Evolutionary conservation across 2,888 invertebrate species (phyloP).

Genomic region (Pyrgus malvae): DNA sequence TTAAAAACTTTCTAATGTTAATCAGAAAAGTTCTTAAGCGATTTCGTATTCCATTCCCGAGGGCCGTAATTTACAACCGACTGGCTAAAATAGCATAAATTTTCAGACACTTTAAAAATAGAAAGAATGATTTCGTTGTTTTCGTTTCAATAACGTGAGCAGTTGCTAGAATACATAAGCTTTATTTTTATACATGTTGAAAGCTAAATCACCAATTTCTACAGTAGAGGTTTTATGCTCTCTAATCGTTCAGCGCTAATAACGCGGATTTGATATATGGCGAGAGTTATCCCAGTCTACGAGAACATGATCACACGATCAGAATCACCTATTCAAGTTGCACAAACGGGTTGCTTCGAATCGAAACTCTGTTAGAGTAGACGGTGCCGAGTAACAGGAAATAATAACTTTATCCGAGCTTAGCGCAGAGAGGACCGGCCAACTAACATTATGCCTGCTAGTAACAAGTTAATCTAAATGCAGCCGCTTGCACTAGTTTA

Average conservation of each 20-base stretch:
- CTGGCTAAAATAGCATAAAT: too few relatives aligned
- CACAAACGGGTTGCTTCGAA: constrained; percentile 69
- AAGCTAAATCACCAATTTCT: constrained; percentile 1
- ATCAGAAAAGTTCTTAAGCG: constrained; percentile 4
- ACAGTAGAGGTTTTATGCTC: constrained; percentile 37
- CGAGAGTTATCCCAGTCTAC: constrained; percentile 65
- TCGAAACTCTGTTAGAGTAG: constrained; percentile 75
- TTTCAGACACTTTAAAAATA: too few relatives aligned
- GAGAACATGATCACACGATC: constrained; percentile 74
- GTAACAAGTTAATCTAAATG: constrained; percentile 81
- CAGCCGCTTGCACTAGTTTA: constrained; percentile 68
- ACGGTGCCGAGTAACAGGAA: constrained; percentile 73
- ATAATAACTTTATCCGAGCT: constrained; percentile 78
- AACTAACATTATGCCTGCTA: constrained; percentile 79
- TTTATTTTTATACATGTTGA: neutral
- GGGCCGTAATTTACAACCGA: too few relatives aligned
- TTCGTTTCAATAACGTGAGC: neutral
- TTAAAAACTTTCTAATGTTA: neutral
- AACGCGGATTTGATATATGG: constrained; percentile 61
- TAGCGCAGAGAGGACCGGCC: constrained; percentile 72
- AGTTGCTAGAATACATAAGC: neutral
- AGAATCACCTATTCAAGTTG: constrained; percentile 76
- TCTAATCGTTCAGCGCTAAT: constrained; percentile 50
- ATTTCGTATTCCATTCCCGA: neutral
- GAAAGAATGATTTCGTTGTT: too few relatives aligned